These are phyloP conservation scores for Furnarius figulus DNA, from an alignment of 2,113 vertebrate genomes.

Conservation along the genomic window DNA sequence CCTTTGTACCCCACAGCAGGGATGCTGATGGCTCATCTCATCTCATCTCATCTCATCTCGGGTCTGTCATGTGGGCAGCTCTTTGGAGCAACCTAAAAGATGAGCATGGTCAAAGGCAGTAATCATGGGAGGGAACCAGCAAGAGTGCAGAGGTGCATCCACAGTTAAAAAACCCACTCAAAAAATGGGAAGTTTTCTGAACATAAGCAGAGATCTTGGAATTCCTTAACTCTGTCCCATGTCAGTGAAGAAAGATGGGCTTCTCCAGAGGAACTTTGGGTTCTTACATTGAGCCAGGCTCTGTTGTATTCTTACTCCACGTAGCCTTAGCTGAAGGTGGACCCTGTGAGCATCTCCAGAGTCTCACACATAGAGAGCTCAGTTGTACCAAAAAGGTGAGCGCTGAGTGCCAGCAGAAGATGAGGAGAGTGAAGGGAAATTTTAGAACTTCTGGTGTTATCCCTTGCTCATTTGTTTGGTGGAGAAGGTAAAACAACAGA, in stretches of 20 bases:
- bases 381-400: rapidly evolving
- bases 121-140: not conserved
- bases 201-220: not conserved
- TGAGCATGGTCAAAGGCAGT: not conserved
- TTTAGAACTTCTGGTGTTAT: not conserved
- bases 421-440: not conserved
- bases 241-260: not conserved
- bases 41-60: not conserved
- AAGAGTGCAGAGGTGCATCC: not conserved
- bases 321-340: not conserved
- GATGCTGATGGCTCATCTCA: not conserved
- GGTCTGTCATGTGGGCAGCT: not conserved
- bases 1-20: not conserved
- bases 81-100: not conserved
- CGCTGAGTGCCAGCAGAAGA: not conserved
- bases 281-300: not conserved
- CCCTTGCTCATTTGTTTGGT: not conserved
- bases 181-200: not conserved
- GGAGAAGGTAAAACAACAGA: not conserved
- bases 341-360: not conserved
- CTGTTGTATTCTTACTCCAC: no score
- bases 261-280: not conserved
- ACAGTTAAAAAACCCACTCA: not conserved
- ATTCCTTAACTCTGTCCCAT: not conserved
- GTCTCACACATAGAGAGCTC: not conserved